Evolutionary conservation across 2,888 invertebrate species (phyloP), one percentile per base, ranked within the genome.

Genomic region (Brachycybe producta): DNA sequence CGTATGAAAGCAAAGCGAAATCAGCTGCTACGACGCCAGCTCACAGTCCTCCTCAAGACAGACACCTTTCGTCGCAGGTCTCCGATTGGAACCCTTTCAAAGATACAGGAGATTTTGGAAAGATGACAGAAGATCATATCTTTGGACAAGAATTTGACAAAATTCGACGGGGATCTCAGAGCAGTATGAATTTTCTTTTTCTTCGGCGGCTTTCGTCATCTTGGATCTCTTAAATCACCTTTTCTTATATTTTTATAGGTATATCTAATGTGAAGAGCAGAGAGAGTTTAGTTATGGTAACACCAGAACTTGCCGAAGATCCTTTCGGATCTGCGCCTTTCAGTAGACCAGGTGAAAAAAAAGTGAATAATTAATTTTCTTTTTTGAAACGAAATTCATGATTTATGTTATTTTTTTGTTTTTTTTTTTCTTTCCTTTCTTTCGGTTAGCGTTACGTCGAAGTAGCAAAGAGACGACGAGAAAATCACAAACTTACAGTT

Each of bases 21-120:
- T 63, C 64, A n/a, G 64, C 62, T 30, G 60, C 62, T 26, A 62
- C 62, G 26, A 61, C 63, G 38, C 64, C 64, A 4, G 59, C 61
- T 39, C 60, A 59, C 45, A 63, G 62, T 28, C 62, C 63, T 43
- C 60, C 64, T 5, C 45, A 58, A 56, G 56, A 58, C 57, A 57
- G 57, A 40, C 57, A 66, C 43, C 62, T 73, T 24, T 67, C 70
- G 19, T 75, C 75, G 34, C 80, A 82, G 61, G 72, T 78, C 32
- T 74, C 76, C 4, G 79, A 81, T 57, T 85, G 85, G 85, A 86
- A 86, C 69, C 86, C 86, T 1, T 86, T 86, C 62, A 82, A 81
- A 61, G 82, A 81, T 59, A 73, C 76, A 47, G 68, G 67, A 49
- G 79, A 79, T 24, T 82, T 83, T 64, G 76, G 76, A 63, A 78